phyloP scores from a whole-genome alignment of 2,113 vertebrate genomes.

The Anhinga rufa region DNA sequence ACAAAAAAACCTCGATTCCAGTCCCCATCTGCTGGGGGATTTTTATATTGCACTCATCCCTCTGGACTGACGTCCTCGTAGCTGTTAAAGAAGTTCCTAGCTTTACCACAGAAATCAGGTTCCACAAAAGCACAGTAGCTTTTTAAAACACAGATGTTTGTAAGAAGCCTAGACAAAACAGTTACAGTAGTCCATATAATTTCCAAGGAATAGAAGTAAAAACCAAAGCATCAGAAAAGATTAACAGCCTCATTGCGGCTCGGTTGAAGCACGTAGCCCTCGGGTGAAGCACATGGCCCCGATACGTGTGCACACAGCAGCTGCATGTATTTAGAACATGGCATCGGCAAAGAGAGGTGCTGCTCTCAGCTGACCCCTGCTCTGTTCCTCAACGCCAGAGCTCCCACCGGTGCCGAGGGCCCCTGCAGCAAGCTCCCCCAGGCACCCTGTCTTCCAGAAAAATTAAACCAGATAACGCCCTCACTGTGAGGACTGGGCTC shows the following conservation, averaged over 20 bases:
- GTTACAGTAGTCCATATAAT: not conserved
- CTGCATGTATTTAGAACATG: too few relatives aligned
- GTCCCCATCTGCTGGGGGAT: slow-evolving; percentile 11
- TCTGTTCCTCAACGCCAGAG: not conserved
- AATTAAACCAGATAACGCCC: not conserved
- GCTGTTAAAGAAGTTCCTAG: not conserved
- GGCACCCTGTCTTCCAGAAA: not conserved
- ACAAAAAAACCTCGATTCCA: too few relatives aligned
- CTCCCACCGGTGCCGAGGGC: not conserved
- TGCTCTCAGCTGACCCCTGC: not conserved
- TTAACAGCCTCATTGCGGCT: fast-evolving
- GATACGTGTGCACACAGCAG: not conserved
- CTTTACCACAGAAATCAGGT: not conserved
- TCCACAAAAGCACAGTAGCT: not conserved
- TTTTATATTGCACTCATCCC: not conserved
- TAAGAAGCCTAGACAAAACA: not conserved
- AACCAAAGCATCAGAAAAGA: not conserved
- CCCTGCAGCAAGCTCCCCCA: not conserved
- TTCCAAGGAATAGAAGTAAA: not conserved
- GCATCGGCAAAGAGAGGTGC: not conserved
- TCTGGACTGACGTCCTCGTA: not conserved
- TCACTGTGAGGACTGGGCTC: not conserved
- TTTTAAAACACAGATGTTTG: not conserved
- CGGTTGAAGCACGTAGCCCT: not conserved
- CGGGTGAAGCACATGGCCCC: not conserved